A percentile compares a stretch with the other conserved stretches of the same genome.
phyloP scores from a whole-genome alignment of 2,888 invertebrate species.

The Tridacna gigas region DNA sequence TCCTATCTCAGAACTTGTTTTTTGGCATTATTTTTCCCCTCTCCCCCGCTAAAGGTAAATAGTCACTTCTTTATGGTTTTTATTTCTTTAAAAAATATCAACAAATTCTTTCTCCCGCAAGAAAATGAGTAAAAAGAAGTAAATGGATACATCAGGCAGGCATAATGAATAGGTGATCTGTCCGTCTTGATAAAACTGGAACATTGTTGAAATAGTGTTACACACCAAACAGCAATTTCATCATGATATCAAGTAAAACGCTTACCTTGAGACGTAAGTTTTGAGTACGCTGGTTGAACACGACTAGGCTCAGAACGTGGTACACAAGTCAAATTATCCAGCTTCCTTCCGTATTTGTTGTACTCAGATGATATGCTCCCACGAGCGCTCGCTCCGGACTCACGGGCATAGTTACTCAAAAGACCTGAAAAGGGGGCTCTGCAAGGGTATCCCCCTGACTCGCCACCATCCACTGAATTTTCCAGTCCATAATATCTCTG shows the following conservation, averaged over 20 bases:
- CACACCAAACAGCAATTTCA: not conserved
- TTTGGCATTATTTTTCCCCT: too few species aligned
- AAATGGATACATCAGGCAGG: too few species aligned
- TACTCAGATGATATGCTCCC: not conserved
- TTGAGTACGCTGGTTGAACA: not conserved
- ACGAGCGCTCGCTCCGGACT: not conserved
- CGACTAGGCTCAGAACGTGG: not conserved
- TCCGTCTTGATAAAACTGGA: not conserved
- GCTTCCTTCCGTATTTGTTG: conserved; percentile 14
- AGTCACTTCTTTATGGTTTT: too few species aligned
- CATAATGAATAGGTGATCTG: not conserved
- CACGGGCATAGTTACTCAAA: conserved; percentile 43
- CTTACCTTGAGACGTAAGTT: not conserved
- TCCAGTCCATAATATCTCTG: conserved; percentile 22
- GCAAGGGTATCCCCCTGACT: conserved; percentile 16
- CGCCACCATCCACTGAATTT: not conserved
- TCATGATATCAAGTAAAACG: not conserved
- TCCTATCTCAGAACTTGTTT: too few species aligned
- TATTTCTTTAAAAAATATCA: too few species aligned
- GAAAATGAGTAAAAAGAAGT: too few species aligned
- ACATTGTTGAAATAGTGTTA: not conserved
- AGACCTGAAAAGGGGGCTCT: conserved; percentile 46
- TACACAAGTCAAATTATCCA: not conserved
- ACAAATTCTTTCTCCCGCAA: too few species aligned
- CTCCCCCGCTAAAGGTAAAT: too few species aligned